phyloP scores from a whole-genome alignment of 2,888 invertebrate species.

The Allacma fusca region DNA sequence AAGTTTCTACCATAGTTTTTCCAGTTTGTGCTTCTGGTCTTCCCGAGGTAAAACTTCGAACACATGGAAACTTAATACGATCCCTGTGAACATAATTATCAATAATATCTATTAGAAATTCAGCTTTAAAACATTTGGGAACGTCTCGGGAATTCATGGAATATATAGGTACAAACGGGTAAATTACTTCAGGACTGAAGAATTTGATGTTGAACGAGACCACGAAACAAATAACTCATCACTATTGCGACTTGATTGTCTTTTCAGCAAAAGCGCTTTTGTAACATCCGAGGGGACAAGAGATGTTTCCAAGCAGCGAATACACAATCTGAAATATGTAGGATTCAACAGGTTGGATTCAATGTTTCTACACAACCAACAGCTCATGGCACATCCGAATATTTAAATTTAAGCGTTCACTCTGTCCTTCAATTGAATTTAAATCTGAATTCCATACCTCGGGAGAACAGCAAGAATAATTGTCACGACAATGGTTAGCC shows the following conservation, averaged over 20 bases:
- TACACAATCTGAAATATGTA: constrained; percentile 70
- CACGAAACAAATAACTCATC: constrained; percentile 64
- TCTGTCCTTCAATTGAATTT: too few species aligned
- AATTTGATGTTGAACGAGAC: constrained; percentile 64
- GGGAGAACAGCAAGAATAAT: constrained; percentile 82
- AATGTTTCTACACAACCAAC: too few species aligned
- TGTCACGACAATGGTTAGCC: constrained; percentile 80
- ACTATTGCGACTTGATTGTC: constrained; percentile 55
- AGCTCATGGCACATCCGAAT: constrained; percentile 40
- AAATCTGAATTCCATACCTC: constrained; percentile 68
- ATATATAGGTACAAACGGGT: too few species aligned
- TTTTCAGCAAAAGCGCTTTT: constrained; percentile 71
- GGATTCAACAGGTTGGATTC: too few species aligned
- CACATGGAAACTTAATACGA: constrained; percentile 33
- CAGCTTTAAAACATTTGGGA: too few species aligned
- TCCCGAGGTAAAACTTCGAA: constrained; percentile 13
- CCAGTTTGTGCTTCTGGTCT: not conserved
- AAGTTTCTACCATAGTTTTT: constrained; percentile 12
- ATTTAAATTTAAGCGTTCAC: not conserved
- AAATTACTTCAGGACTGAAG: constrained; percentile 64
- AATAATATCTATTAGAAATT: too few species aligned
- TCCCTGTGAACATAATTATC: constrained; percentile 11
- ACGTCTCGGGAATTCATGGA: too few species aligned
- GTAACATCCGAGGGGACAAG: constrained; percentile 79
- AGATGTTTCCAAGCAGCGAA: constrained; percentile 74